Evolutionary conservation across 2,888 invertebrate genomes (phyloP), one percentile per base, ranked within the genome.

Genomic region (Apamea monoglypha): DNA sequence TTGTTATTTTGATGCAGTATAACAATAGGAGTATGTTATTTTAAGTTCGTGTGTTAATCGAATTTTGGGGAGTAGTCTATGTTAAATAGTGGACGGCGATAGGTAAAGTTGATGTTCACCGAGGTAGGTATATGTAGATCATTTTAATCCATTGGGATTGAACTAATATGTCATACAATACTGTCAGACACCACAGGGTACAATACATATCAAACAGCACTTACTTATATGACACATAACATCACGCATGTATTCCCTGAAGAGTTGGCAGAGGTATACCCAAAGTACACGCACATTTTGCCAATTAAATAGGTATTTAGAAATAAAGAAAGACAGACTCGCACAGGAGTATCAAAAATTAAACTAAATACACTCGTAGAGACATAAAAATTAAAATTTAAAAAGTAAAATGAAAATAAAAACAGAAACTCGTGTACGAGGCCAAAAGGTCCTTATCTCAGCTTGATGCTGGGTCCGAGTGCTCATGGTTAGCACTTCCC

Each of bases 1-100:
- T 66, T 66, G 81, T 29, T 40, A 40, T 81, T 81, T 66, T 7
- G 56, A 36, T 72, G 36, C 47, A 29, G 14, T 21, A 14, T n/a
- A 61, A 32, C 21, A 32, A 5, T 66, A 21, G 10, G 32, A 21
- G 3, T 4, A 29, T 80, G 59, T 67, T 80, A 75, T 80, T 61
- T 80, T 44, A 36, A 44, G 44, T 53, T 75, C 21, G 18, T 6
- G 16, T 36, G n/a, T 50, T 82, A 61, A 44, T 82, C 0, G 5
- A 74, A 67, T 61, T 67, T 14, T 75, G 21, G 47, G 12, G 10
- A 32, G 78, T 47, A 18, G 40, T 1, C 0, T 29, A 10, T 18
- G 29, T 29, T 16, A 16, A 14, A 47, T 16, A n/a, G 8, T 36
- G 18, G 12, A 44, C 5, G n/a, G 2, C 2, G 16, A 50, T 50